Percentiles rank a stretch among this genome's conserved stretches.
These are phyloP conservation scores for Sarcoramphus papa DNA, from an alignment of 2,797 vertebrate genomes.

Conservation along the genomic window DNA sequence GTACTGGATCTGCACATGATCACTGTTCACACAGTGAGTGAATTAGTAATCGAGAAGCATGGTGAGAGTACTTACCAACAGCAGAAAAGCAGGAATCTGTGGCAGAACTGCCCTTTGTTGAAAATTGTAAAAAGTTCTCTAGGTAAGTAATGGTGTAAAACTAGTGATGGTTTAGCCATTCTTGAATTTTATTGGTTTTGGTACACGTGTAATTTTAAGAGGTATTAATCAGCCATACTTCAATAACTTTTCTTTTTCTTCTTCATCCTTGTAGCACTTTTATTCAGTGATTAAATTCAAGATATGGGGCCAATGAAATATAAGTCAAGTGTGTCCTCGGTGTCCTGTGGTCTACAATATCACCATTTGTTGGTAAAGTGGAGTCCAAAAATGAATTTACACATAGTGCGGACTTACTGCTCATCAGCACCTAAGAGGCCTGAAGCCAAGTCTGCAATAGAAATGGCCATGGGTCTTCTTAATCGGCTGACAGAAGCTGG, in stretches of 20 bases:
- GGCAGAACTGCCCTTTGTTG: neutral
- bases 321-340: conserved; percentile 59
- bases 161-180: neutral
- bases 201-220: neutral
- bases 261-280: neutral
- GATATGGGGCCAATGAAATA: conserved; percentile 69
- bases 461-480: conserved; percentile 62
- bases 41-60: neutral
- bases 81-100: neutral
- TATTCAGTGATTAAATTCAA: neutral
- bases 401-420: conserved; percentile 71
- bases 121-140: neutral
- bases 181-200: neutral
- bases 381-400: conserved; percentile 44
- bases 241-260: neutral
- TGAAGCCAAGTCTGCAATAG: conserved; percentile 35
- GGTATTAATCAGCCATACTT: neutral
- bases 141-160: neutral
- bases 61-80: neutral
- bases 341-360: conserved; percentile 68
- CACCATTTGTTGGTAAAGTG: conserved; percentile 49
- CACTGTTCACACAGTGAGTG: neutral
- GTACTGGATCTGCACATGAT: neutral
- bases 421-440: conserved; percentile 68
- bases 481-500: conserved; percentile 75